phyloP scores from a whole-genome alignment of 2,113 vertebrate genomes.

The Mus spicilegus region DNA sequence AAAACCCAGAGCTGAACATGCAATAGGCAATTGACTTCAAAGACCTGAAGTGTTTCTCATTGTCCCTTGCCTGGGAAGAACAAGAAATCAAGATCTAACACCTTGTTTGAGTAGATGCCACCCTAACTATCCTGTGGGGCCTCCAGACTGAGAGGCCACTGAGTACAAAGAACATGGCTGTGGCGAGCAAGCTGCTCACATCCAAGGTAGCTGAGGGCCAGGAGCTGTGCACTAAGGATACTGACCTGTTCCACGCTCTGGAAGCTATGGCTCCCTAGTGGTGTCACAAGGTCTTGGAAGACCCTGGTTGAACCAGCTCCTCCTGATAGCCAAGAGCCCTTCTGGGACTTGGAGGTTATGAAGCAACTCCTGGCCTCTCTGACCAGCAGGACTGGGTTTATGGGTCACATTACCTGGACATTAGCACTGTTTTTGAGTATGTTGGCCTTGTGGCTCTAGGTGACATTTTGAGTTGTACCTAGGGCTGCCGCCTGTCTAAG shows the following conservation, averaged over 20 bases:
- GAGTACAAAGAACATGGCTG: fast-evolving
- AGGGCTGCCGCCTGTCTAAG: neutral
- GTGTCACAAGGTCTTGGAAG: neutral
- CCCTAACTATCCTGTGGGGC: neutral
- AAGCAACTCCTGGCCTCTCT: neutral
- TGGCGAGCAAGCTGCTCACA: neutral
- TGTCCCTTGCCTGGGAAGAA: neutral
- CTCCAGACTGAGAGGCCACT: fast-evolving
- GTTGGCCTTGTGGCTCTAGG: neutral
- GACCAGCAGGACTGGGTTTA: neutral
- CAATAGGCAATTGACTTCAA: neutral
- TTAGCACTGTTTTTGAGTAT: neutral
- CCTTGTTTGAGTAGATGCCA: fast-evolving
- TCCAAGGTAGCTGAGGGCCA: neutral
- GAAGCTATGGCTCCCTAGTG: neutral
- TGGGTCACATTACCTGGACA: neutral
- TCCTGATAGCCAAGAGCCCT: neutral
- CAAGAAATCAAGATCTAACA: neutral
- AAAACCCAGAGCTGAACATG: neutral
- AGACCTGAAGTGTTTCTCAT: no score
- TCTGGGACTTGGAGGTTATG: neutral
- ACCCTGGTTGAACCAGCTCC: neutral
- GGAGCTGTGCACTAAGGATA: neutral
- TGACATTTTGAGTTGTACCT: slow-evolving; percentile 8
- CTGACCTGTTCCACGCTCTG: neutral